These are phyloP conservation scores for Syrista parreyssii DNA, from an alignment of 2,888 invertebrate species.

Conservation along the genomic window DNA sequence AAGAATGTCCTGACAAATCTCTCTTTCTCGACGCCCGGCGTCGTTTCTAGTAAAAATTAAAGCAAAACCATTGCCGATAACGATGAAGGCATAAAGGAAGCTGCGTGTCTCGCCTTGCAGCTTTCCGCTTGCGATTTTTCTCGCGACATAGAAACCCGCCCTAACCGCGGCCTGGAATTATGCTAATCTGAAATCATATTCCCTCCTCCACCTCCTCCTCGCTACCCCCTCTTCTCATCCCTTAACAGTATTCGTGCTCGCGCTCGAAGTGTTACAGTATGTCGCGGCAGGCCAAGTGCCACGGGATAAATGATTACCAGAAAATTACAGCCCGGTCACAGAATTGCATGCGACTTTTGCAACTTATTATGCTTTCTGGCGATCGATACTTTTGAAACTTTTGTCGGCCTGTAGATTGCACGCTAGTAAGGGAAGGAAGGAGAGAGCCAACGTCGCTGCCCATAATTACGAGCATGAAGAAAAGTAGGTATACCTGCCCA, in stretches of 20 bases:
- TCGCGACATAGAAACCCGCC: neutral
- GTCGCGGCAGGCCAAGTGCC: conserved; percentile 14
- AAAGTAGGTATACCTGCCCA: neutral
- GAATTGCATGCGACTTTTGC: conserved; percentile 25
- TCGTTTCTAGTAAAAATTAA: neutral
- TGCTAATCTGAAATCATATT: conserved; percentile 11
- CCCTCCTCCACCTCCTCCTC: neutral
- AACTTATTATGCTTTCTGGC: conserved; percentile 6
- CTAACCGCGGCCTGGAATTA: neutral
- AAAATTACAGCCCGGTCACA: conserved; percentile 42
- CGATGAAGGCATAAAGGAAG: neutral
- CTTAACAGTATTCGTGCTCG: neutral
- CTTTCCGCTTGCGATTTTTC: neutral
- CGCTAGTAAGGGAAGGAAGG: conserved; percentile 15
- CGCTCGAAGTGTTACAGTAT: conserved; percentile 25
- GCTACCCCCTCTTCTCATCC: neutral
- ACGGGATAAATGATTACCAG: conserved; percentile 46
- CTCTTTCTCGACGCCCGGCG: neutral
- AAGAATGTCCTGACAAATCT: neutral
- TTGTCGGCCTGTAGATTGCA: conserved; percentile 22
- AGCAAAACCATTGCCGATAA: neutral
- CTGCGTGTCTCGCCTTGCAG: neutral
- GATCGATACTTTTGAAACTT: conserved; percentile 29
- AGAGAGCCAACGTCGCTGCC: neutral
- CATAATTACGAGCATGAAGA: conserved; percentile 9